Percentiles rank a stretch among this genome's conserved stretches.
Conservation (phyloP, 2,113 vertebrate species). For the Zosterops pallidus region DNA sequence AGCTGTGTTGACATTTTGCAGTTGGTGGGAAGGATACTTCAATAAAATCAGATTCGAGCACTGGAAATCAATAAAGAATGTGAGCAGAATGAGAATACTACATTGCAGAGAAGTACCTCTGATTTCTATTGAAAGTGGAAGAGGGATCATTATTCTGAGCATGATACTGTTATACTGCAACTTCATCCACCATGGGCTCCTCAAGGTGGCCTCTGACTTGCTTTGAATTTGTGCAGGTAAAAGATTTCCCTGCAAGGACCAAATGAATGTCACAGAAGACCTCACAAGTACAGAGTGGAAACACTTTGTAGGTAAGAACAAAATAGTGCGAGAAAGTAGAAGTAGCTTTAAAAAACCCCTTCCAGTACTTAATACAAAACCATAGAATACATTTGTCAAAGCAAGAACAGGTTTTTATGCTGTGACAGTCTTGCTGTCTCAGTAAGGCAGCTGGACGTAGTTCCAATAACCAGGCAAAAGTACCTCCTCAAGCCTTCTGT, state of each 20-base stretch:
- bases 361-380: neutral
- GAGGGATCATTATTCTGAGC: conserved; percentile 60
- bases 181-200: conserved; percentile 23
- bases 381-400: neutral
- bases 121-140: conserved; percentile 56
- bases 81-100: conserved; percentile 54
- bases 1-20: conserved; percentile 67
- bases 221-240: conserved; percentile 1
- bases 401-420: neutral
- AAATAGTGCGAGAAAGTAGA: neutral
- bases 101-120: conserved; percentile 34
- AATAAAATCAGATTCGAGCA: conserved; percentile 58
- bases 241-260: neutral
- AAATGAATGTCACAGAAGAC: neutral
- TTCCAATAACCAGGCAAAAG: neutral
- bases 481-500: neutral
- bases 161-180: conserved; percentile 15
- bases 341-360: neutral
- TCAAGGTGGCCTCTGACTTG: conserved; percentile 38
- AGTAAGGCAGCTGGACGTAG: neutral
- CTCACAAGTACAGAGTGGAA: neutral
- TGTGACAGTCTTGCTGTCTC: neutral
- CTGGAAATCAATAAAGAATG: conserved; percentile 70
- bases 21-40: conserved; percentile 52
- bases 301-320: neutral